Conservation (phyloP, 2,888 invertebrate species). For the Leptinotarsa peninsularis region DNA sequence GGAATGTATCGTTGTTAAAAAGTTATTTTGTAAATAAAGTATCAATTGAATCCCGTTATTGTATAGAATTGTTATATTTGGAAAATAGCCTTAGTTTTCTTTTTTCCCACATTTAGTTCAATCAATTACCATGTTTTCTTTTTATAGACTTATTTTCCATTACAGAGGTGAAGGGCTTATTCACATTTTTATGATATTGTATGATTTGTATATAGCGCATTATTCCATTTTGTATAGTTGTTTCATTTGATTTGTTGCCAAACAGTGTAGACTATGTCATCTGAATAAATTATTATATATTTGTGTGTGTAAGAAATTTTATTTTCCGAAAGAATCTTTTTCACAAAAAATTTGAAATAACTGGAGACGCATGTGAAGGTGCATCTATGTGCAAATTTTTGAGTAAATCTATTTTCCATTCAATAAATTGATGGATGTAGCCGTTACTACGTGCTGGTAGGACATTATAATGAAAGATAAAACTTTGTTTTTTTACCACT, state of each 20-base stretch:
- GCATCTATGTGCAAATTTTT: too few relatives aligned
- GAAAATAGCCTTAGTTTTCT: slow-evolving; percentile 52
- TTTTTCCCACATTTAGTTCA: slow-evolving; percentile 28
- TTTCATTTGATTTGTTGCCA: slow-evolving; percentile 44
- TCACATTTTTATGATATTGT: slow-evolving; percentile 28
- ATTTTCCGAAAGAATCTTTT: too few relatives aligned
- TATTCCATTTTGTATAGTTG: slow-evolving; percentile 31
- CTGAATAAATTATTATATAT: slow-evolving; percentile 43
- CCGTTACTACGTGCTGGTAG: too few relatives aligned
- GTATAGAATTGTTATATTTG: slow-evolving; percentile 54
- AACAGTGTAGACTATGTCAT: slow-evolving; percentile 46
- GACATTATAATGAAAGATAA: too few relatives aligned
- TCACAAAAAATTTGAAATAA: too few relatives aligned
- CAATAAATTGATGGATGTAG: too few relatives aligned
- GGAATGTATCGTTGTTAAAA: slow-evolving; percentile 52
- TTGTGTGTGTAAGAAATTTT: too few relatives aligned
- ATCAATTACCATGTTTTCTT: slow-evolving; percentile 25
- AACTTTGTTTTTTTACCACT: too few relatives aligned
- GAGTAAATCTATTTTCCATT: too few relatives aligned
- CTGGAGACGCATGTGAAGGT: too few relatives aligned
- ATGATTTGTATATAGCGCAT: slow-evolving; percentile 42
- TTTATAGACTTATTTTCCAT: slow-evolving; percentile 24
- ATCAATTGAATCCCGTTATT: slow-evolving; percentile 51
- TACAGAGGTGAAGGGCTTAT: slow-evolving; percentile 46
- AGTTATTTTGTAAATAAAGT: slow-evolving; percentile 54